phyloP scores from a whole-genome alignment of 2,888 invertebrate genomes.

The Watsonalla cultraria region DNA sequence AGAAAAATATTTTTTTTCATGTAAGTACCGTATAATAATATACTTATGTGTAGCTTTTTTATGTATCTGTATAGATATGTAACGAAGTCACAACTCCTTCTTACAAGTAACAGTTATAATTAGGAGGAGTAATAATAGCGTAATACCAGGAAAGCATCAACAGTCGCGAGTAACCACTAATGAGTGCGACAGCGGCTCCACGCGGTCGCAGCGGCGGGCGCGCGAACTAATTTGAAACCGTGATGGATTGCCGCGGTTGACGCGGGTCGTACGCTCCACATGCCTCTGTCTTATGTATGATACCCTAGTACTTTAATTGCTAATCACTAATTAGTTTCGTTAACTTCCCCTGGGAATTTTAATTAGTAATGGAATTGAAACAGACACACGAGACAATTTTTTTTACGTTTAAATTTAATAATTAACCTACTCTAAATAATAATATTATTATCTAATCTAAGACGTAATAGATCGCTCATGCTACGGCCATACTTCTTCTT shows the following conservation, averaged over 20 bases:
- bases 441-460: no score
- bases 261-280: slow-evolving; percentile 26
- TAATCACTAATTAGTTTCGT: slow-evolving; percentile 26
- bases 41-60: no score
- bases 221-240: slow-evolving; percentile 65
- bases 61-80: no score
- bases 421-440: no score
- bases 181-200: slow-evolving; percentile 68
- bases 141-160: slow-evolving; percentile 43
- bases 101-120: slow-evolving; percentile 9
- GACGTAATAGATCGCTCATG: no score
- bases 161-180: slow-evolving; percentile 59
- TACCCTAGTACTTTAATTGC: slow-evolving; percentile 29
- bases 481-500: no score
- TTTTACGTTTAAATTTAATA: no score
- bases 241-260: slow-evolving; percentile 61
- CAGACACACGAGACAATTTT: no score
- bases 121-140: slow-evolving; percentile 34
- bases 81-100: no score
- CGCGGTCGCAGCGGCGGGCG: slow-evolving; percentile 56
- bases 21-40: no score
- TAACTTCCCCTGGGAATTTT: background rate
- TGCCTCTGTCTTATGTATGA: slow-evolving; percentile 37
- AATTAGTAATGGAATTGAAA: no score
- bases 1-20: no score